Percentiles rank a stretch among this genome's conserved stretches.
Evolutionary conservation across 2,113 vertebrate genomes (phyloP).

Genomic region (Octodon degus): DNA sequence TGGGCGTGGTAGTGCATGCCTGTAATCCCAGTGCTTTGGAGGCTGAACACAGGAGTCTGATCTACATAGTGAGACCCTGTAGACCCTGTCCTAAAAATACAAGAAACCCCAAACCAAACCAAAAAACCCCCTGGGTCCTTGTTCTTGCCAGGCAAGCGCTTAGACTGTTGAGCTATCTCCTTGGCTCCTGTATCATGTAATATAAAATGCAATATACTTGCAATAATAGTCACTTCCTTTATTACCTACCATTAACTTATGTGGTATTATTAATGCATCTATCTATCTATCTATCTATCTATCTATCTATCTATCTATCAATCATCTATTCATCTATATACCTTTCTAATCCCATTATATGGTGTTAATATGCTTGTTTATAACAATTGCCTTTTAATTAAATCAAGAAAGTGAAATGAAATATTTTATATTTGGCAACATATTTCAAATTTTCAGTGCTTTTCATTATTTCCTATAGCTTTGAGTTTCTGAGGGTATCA

Average conservation of each 20-base stretch:
- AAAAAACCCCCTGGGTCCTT: too few species aligned
- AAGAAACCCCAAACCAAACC: too few species aligned
- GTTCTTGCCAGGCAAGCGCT: too few species aligned
- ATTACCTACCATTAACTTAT: not conserved
- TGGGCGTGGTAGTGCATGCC: too few species aligned
- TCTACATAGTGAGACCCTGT: too few species aligned
- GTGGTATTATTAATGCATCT: not conserved
- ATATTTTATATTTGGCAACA: constrained; percentile 1
- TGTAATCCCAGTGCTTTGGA: too few species aligned
- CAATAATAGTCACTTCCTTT: not conserved
- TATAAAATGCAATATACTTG: not conserved
- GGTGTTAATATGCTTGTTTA: not conserved
- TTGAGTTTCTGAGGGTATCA: not conserved
- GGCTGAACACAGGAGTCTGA: too few species aligned
- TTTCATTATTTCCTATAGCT: not conserved
- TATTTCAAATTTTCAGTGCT: not conserved
- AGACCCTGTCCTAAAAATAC: too few species aligned
- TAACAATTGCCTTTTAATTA: not conserved
- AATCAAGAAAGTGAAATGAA: not conserved
- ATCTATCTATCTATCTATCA: not conserved
- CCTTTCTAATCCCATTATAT: not conserved
- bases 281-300: not conserved
- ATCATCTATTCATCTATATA: not conserved
- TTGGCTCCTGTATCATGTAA: too few species aligned
- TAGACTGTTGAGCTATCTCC: too few species aligned